Base-by-base conservation (phyloP, 1,140 invertebrate species). In the Probaryconus sp. region DNA sequence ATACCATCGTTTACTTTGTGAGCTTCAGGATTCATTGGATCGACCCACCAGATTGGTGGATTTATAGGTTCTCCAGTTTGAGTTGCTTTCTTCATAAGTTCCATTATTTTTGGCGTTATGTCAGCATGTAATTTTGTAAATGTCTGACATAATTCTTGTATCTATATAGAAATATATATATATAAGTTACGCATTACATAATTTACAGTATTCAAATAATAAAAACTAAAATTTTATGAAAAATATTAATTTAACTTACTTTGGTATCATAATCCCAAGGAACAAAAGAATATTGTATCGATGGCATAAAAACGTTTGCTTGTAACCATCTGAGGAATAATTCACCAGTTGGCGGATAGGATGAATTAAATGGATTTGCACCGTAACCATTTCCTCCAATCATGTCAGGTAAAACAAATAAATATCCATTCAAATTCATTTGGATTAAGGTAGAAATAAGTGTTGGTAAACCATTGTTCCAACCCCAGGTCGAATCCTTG, bases 271-370 rank as follows among this genome's bases (percentile, higher is more conserved):
- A 97, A 43, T 94, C 91, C 96, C 96, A 98, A 0, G 97, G 96
- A 0, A 92, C 90, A 65, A 92, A 93, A 1, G 96, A 97, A 82
- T 95, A 96, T 85, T 98, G 96, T 79, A 98, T 89, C 1, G 91
- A 89, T 0, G 96, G 95, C 90, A 98, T 91, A 77, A 97, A 97
- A 0, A 92, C 90, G 68, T 94, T 96, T 1, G 92, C 92, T 85
- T 97, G 94, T 14, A 96, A 84, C 96, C 96, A 98, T 72, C 97
- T 88, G 37, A 98, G 91, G 76, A 94, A 97, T n/a, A 98, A 86
- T 83, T 98, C 94, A 65, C 92, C 91, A 2, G 90, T 90, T 1
- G 92, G 92, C 6, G 89, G 88, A 14, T 67, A 61, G 1, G 76
- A 82, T 1, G 78, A 69, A 14, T 72, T 76, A 17, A 74, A 79